phyloP scores from a whole-genome alignment of 2,888 invertebrate genomes.

The Petrolisthes manimaculis region DNA sequence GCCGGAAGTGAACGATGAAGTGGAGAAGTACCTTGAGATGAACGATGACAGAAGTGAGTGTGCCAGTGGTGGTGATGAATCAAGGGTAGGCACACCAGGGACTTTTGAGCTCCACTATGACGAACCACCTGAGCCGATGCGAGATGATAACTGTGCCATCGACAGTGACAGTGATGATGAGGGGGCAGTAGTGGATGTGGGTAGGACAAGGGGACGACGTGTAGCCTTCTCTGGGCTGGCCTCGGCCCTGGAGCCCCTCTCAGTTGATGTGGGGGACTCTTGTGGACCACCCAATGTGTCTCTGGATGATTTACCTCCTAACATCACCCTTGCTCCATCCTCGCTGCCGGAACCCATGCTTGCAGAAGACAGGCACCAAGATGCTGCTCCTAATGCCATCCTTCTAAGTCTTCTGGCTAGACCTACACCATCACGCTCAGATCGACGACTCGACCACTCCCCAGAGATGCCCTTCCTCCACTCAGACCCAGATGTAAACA shows the following conservation, averaged over 20 bases:
- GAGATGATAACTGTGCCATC: slow-evolving; percentile 63
- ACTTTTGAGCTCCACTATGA: slow-evolving; percentile 58
- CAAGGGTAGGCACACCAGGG: slow-evolving; percentile 44
- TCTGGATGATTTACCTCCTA: slow-evolving; percentile 46
- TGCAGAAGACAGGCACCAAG: slow-evolving; percentile 41
- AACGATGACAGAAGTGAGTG: neutral
- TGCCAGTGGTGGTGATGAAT: slow-evolving; percentile 22
- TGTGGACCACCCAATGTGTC: slow-evolving; percentile 46
- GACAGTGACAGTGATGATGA: slow-evolving; percentile 66
- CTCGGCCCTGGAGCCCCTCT: slow-evolving; percentile 52
- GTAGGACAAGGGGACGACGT: slow-evolving; percentile 50
- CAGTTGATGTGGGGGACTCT: slow-evolving; percentile 55
- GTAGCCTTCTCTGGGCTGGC: slow-evolving; percentile 57
- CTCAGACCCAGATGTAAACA: slow-evolving; percentile 42
- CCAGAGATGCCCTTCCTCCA: slow-evolving; percentile 41
- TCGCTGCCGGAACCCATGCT: slow-evolving; percentile 43
- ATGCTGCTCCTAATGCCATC: slow-evolving; percentile 43
- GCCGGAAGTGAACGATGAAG: neutral
- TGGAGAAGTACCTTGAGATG: neutral
- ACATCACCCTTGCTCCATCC: slow-evolving; percentile 50
- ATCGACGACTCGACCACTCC: slow-evolving; percentile 29
- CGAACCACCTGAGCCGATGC: slow-evolving; percentile 61
- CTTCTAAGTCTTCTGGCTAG: slow-evolving; percentile 57
- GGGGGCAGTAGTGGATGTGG: slow-evolving; percentile 29
- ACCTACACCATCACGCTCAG: slow-evolving; percentile 35